Percentiles rank a stretch among this genome's conserved stretches.
phyloP scores from a whole-genome alignment of 1,140 invertebrate genomes.

The Amphibalanus amphitrite region DNA sequence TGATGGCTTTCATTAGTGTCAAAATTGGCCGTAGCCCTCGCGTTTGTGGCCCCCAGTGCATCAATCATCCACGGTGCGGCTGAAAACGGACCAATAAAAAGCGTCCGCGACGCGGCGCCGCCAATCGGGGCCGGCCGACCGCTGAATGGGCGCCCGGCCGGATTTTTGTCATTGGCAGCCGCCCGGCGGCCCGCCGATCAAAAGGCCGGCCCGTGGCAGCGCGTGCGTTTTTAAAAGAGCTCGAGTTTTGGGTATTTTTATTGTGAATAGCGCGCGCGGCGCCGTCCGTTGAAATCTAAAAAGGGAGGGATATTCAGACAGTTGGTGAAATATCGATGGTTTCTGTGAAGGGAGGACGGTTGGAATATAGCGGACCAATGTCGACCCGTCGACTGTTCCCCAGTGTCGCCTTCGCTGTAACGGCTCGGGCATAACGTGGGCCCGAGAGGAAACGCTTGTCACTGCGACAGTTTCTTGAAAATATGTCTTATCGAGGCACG shows the following conservation, averaged over 20 bases:
- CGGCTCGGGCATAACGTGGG: too few relatives aligned
- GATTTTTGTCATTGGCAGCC: neutral
- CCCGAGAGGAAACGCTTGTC: too few relatives aligned
- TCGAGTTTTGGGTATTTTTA: conserved; percentile 2
- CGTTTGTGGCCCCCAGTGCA: neutral
- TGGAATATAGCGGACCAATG: too few relatives aligned
- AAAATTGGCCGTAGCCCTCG: neutral
- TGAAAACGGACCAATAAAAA: conserved; percentile 1
- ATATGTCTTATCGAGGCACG: too few relatives aligned
- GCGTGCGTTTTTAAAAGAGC: conserved; percentile 1
- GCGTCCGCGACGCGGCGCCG: too few relatives aligned
- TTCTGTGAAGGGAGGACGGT: too few relatives aligned
- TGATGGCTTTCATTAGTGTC: neutral
- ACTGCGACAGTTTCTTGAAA: too few relatives aligned
- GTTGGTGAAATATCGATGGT: neutral
- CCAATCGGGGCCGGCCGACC: neutral
- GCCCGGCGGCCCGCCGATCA: neutral
- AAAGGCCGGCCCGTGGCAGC: neutral
- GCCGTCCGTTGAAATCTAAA: neutral
- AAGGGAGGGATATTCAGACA: neutral
- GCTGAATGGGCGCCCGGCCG: neutral
- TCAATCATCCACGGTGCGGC: neutral
- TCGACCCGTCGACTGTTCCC: too few relatives aligned
- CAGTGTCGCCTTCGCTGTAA: too few relatives aligned
- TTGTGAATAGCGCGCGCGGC: neutral